Percentiles rank a stretch among this genome's conserved stretches.
Conservation (phyloP, 1,140 invertebrate genomes). For the Neodiprion virginianus region DNA sequence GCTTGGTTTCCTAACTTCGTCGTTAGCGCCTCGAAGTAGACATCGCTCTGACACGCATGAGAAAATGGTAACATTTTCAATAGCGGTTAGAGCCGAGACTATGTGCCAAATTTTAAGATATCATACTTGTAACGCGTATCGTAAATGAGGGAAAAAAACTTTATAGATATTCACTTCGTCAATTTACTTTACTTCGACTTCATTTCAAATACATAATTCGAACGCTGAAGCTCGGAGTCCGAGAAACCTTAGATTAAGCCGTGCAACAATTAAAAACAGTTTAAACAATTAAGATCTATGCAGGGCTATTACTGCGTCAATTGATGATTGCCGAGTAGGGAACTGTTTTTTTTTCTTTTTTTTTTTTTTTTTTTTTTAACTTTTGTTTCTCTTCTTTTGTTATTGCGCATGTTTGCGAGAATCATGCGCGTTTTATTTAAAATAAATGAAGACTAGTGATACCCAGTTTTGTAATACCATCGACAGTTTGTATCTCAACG, state of each 20-base stretch:
- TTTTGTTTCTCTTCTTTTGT: too few species aligned
- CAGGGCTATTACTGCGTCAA: slow-evolving; percentile 16
- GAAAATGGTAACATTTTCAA: too few species aligned
- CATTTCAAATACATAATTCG: neutral
- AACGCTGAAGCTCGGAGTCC: neutral
- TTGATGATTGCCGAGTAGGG: slow-evolving; percentile 14
- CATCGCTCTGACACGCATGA: too few species aligned
- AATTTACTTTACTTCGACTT: neutral
- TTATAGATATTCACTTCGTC: neutral
- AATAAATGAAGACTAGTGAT: too few species aligned
- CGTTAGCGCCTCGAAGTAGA: too few species aligned
- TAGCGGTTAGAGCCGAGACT: too few species aligned
- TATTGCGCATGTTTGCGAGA: too few species aligned
- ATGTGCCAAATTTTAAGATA: neutral
- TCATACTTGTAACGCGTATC: neutral
- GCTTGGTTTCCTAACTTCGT: too few species aligned
- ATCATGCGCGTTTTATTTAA: too few species aligned
- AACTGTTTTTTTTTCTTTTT: neutral
- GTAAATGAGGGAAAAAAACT: neutral
- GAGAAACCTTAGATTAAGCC: neutral
- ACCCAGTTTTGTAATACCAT: too few species aligned
- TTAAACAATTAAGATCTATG: slow-evolving; percentile 17
- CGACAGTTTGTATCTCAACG: too few species aligned
- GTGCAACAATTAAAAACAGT: slow-evolving; percentile 5
- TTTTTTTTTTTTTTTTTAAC: neutral